Base-by-base conservation (phyloP, 2,888 invertebrate genomes). In the Papilio gigon region DNA sequence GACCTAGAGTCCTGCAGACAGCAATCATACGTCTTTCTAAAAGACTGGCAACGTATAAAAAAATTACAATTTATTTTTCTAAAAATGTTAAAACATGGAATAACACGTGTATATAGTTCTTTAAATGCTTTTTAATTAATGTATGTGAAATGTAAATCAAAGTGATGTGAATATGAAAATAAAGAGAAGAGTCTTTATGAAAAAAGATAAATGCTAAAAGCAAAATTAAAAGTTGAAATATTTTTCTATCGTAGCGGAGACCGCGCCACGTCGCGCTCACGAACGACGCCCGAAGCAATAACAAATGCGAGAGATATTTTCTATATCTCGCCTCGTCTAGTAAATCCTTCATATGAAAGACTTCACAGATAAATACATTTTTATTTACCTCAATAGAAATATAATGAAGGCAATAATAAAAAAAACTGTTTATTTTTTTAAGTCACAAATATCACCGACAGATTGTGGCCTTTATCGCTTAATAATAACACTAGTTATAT, bases 271-370 rank as follows among this genome's bases (percentile, higher is more conserved):
- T 64, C 17, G 53, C 33, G 4, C 14, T 64, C 17, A 53, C 12
- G 14, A 37, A 53, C 14, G 35, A 63, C 37, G 37, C 63, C 63
- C 37, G 63, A 25, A 37, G 63, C 50, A 9, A 64, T 64, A 53
- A 64, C 37, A 64, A 37, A 53, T 25, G 33, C 63, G 25, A 35
- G 37, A 37, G 35, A 64, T 64, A 27, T 37, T 64, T 50, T 64
- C 37, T 33, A 25, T 37, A 53, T 25, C 50, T 53, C 50, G 33
- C 50, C 37, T 33, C 35, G n/a, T 30, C 25, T 40, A 33, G 47
- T 35, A 35, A 37, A 47, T 35, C 35, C 50, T 25, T 33, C 53
- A 53, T 25, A 33, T 35, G 53, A 27, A 64, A 25, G 50, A 53
- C 53, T 64, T 64, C 53, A 53, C 25, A 40, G 40, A 37, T 56